phyloP scores from a whole-genome alignment of 2,113 vertebrate genomes.

The Aramus guarauna region DNA sequence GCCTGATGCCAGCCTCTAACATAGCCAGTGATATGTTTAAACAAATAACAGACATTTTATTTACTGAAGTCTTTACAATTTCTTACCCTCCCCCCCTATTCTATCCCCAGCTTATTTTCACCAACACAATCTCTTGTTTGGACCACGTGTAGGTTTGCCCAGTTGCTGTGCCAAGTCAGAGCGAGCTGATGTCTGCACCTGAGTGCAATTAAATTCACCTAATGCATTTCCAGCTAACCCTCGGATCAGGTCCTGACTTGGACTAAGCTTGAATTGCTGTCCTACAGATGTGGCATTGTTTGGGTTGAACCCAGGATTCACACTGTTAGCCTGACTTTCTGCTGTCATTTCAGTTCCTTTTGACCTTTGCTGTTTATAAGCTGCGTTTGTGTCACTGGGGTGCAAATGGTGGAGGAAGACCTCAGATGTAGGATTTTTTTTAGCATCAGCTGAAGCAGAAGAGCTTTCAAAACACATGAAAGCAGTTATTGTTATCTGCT shows the following conservation, averaged over 20 bases:
- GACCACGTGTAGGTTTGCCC: not conserved
- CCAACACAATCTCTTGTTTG: not conserved
- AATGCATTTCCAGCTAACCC: not conserved
- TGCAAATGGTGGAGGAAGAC: not conserved
- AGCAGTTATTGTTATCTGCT: not conserved
- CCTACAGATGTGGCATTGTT: not conserved
- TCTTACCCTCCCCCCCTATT: not conserved
- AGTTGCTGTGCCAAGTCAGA: not conserved
- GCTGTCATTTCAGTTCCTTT: not conserved
- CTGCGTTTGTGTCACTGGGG: not conserved
- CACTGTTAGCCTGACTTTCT: not conserved
- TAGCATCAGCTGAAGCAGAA: not conserved
- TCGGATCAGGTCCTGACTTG: not conserved
- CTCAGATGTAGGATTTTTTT: not conserved
- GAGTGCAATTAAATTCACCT: not conserved
- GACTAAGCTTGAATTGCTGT: not conserved
- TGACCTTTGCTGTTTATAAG: not conserved
- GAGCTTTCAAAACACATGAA: not conserved
- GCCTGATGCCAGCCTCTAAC: conserved; percentile 4
- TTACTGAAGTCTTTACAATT: conserved; percentile 25
- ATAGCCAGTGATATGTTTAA: conserved; percentile 34
- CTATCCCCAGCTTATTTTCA: not conserved
- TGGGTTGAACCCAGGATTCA: not conserved
- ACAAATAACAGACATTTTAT: conserved; percentile 46
- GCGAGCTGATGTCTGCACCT: not conserved